Percentiles rank a stretch among this genome's conserved stretches.
phyloP scores from a whole-genome alignment of 2,888 invertebrate species.

The Campoletis raptor region DNA sequence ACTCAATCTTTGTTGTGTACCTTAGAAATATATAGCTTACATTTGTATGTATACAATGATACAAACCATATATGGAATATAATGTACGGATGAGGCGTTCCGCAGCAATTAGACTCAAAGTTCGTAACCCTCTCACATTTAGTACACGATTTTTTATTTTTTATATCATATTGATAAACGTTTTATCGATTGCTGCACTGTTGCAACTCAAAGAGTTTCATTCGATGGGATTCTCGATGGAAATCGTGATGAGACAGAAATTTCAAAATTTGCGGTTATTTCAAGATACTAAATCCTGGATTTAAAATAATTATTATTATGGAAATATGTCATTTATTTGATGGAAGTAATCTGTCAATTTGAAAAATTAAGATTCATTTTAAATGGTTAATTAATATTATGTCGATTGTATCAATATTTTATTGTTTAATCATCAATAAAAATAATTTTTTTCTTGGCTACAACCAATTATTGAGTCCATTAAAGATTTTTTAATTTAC shows the following conservation, averaged over 20 bases:
- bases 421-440: neutral
- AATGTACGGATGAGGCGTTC: slow-evolving; percentile 18
- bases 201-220: neutral
- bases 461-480: neutral
- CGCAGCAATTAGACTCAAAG: slow-evolving; percentile 17
- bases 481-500: neutral
- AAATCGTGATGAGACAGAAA: neutral
- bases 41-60: slow-evolving; percentile 5
- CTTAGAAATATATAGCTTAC: slow-evolving; percentile 33
- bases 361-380: neutral
- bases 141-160: neutral
- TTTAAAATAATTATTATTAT: neutral
- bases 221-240: neutral
- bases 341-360: neutral
- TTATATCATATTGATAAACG: neutral
- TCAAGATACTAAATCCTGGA: neutral
- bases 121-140: slow-evolving; percentile 10
- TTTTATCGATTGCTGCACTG: slow-evolving; percentile 6
- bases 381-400: neutral
- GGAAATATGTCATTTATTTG: neutral
- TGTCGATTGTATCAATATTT: neutral
- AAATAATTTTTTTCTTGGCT: neutral
- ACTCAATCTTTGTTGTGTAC: slow-evolving; percentile 53
- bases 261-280: neutral
- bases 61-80: slow-evolving; percentile 8